Evolutionary conservation across 2,113 vertebrate species (phyloP), one percentile per base, ranked within the genome.

Genomic region (Plotosus lineatus): DNA sequence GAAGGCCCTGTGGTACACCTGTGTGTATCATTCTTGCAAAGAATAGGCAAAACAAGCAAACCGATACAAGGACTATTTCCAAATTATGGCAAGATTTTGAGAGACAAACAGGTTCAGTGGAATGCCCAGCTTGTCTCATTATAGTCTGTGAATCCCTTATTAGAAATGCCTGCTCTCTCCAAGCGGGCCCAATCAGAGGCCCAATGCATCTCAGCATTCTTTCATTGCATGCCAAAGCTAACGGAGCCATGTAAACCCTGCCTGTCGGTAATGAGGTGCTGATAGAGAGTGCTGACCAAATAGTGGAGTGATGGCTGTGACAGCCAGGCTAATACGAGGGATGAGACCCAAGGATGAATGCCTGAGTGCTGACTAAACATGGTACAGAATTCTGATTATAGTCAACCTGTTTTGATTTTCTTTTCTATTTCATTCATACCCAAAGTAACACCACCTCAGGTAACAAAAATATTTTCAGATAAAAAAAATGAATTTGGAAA

Each of bases 211-310:
- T 55, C 51, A 40, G 78, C 65, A 73, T 50, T 75, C 61, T 75
- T 86, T 89, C 83, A 86, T 84, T 86, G 76, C 79, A 63, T 76
- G 61, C 56, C 72, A 33, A 73, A 68, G 68, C 79, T 69, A 65
- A 77, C 66, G 38, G 72, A 79, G 82, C 82, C 80, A 76, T 53
- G 84, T 75, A 85, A 86, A 87, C 84, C 87, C 61, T 82, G 82
- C 58, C 83, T 66, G 78, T 85, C 88, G 83, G 82, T 82, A 87
- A 89, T 88, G 75, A 88, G 77, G 79, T 72, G 68, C 82, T 86
- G 82, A 77, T 81, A 72, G 75, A 82, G 74, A 81, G 74, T 63
- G 75, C 80, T 84, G 78, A 85, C 82, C 85, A 84, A 83, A 88
- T 79, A 84, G 23, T 73, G 46, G 40, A 74, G 75, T 73, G 79